Evolutionary conservation across 2,113 vertebrate genomes (phyloP).

Genomic region (Menidia beryllina): DNA sequence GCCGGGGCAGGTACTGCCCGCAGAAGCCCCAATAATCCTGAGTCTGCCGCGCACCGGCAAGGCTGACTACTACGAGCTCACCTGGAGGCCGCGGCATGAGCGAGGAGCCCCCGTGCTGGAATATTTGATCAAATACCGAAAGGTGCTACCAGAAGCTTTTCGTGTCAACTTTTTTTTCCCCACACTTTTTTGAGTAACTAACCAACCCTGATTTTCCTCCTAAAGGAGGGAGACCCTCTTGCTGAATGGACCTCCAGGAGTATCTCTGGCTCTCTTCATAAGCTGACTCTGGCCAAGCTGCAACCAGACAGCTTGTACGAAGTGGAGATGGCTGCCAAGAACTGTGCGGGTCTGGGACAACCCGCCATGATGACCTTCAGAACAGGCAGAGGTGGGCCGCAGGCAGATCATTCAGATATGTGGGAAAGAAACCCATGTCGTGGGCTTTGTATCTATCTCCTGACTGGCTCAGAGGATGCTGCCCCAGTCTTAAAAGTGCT

Average conservation of each 20-base stretch:
- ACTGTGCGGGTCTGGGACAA: constrained; percentile 93
- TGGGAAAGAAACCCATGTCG: too few species aligned
- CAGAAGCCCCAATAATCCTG: constrained; percentile 93
- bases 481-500: neutral
- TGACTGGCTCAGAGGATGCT: neutral
- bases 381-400: constrained; percentile 85
- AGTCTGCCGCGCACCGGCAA: constrained; percentile 94
- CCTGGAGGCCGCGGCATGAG: constrained; percentile 93
- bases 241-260: constrained; percentile 87
- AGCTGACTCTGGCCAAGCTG: constrained; percentile 88
- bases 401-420: neutral
- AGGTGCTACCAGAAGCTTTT: constrained; percentile 78
- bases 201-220: constrained; percentile 1
- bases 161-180: neutral
- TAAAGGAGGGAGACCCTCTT: constrained; percentile 86
- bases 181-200: neutral
- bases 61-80: constrained; percentile 92
- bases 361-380: constrained; percentile 98
- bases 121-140: constrained; percentile 94
- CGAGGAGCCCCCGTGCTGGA: constrained; percentile 87
- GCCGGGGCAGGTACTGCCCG: constrained; percentile 80
- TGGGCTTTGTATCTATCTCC: neutral
- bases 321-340: constrained; percentile 95
- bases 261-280: constrained; percentile 88
- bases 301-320: constrained; percentile 95